Evolutionary conservation across 2,797 vertebrate species (phyloP).

Genomic region (Amazona finschi): DNA sequence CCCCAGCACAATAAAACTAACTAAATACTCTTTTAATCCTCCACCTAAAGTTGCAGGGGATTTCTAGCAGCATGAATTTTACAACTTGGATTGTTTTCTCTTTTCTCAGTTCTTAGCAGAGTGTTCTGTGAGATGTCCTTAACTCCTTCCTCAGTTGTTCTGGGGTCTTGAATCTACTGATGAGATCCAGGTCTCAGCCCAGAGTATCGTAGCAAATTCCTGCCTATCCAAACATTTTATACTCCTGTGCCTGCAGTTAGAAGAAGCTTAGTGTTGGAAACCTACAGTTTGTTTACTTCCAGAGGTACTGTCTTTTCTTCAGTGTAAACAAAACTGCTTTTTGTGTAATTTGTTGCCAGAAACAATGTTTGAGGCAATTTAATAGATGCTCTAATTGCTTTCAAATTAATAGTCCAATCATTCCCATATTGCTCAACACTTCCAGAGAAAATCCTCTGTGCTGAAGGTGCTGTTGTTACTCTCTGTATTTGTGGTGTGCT

Average conservation of each 20-base stretch:
- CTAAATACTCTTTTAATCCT: neutral
- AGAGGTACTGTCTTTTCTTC: constrained; percentile 6
- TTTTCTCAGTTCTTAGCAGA: neutral
- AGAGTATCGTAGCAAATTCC: neutral
- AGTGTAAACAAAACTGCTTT: constrained; percentile 15
- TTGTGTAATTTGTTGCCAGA: constrained; percentile 13
- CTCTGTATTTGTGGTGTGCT: neutral
- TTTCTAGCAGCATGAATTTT: neutral
- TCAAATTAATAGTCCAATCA: constrained; percentile 5
- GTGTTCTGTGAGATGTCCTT: neutral
- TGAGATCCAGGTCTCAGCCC: neutral
- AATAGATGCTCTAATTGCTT: neutral
- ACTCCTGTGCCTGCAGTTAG: neutral
- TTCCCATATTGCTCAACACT: neutral
- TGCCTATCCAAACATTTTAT: constrained; percentile 24
- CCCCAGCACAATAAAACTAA: neutral
- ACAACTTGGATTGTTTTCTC: neutral
- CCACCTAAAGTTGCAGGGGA: neutral
- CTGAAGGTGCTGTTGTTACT: neutral
- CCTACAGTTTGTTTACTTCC: constrained; percentile 24
- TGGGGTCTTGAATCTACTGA: neutral
- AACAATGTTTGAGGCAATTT: neutral
- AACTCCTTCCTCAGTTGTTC: neutral
- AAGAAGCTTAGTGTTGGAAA: neutral
- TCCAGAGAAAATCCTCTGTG: neutral